phyloP scores from a whole-genome alignment of 2,113 vertebrate genomes.

The Vireo altiloquus region DNA sequence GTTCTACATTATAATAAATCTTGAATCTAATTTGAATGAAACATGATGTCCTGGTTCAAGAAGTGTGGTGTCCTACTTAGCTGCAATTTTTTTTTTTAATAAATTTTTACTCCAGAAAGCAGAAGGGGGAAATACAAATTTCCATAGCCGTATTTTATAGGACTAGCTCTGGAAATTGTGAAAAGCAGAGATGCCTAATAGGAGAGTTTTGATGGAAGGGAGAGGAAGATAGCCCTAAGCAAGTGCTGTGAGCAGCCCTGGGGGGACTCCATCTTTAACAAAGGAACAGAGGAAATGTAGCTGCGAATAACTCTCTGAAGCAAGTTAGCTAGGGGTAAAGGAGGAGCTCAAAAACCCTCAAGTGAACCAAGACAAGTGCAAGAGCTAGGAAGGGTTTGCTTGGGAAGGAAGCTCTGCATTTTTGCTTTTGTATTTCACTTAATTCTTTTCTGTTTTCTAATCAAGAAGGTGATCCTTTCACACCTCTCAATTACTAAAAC shows the following conservation, averaged over 20 bases:
- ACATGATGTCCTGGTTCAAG: neutral
- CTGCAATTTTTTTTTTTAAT: accelerated
- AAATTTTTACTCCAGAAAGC: neutral
- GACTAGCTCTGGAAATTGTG: neutral
- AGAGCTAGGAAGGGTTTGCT: neutral
- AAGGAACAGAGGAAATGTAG: slow-evolving; percentile 20
- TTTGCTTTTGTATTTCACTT: neutral
- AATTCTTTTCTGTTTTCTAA: neutral
- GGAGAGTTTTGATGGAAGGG: neutral
- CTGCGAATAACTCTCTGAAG: neutral
- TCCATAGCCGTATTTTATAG: neutral
- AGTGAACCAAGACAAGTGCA: neutral
- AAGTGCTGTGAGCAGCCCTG: slow-evolving; percentile 45
- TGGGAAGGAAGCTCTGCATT: neutral
- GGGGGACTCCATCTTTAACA: slow-evolving; percentile 36
- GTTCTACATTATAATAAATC: neutral
- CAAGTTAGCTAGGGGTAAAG: neutral
- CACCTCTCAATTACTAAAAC: neutral
- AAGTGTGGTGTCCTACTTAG: neutral
- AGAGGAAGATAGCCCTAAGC: slow-evolving; percentile 30
- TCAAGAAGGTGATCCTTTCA: neutral
- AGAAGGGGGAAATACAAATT: neutral
- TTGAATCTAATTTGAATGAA: neutral
- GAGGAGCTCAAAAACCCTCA: neutral
- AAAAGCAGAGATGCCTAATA: neutral